These are phyloP conservation scores for Tachuris rubrigastra DNA, from an alignment of 2,113 vertebrate genomes.

Conservation along the genomic window DNA sequence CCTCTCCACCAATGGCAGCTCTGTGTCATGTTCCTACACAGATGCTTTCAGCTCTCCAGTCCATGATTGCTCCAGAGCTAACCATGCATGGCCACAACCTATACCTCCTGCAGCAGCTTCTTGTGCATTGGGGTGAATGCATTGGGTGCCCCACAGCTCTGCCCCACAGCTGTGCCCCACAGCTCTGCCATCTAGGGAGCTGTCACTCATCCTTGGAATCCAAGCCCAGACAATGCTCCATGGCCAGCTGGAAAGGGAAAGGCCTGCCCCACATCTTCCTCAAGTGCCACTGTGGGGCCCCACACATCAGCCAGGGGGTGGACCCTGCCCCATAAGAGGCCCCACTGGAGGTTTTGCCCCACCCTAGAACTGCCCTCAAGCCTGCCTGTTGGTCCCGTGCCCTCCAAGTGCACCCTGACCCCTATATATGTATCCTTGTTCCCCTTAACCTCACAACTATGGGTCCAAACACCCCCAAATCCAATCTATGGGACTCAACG, in stretches of 20 bases:
- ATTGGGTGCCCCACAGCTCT: not conserved
- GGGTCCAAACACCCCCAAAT: not conserved
- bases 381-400: not conserved
- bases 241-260: not conserved
- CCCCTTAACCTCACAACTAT: not conserved
- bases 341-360: not conserved
- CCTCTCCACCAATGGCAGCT: not conserved
- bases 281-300: not conserved
- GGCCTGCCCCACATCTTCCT: not conserved
- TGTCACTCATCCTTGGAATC: not conserved
- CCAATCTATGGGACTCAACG: accelerated
- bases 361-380: not conserved
- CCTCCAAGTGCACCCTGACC: not conserved
- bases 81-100: accelerated
- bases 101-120: not conserved
- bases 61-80: not conserved
- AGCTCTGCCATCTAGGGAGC: not conserved
- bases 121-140: not conserved
- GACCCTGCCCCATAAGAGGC: not conserved
- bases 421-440: not conserved
- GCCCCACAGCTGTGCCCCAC: not conserved
- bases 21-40: accelerated
- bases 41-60: not conserved
- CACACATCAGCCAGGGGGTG: not conserved
- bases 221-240: not conserved